phyloP scores from a whole-genome alignment of 2,113 vertebrate genomes.

The Saccopteryx leptura region DNA sequence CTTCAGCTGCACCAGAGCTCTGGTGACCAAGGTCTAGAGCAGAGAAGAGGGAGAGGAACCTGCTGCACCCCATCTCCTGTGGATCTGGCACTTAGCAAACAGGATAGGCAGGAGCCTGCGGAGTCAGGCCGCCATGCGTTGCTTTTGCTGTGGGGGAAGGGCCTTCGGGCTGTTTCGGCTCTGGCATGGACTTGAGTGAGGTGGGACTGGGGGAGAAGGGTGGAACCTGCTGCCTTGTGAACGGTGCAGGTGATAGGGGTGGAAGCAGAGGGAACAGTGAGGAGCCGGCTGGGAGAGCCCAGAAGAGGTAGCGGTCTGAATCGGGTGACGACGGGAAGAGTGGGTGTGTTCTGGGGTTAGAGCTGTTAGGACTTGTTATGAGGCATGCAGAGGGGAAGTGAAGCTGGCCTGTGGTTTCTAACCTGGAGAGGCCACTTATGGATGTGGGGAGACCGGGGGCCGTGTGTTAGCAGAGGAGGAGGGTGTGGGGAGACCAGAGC shows the following conservation, averaged over 20 bases:
- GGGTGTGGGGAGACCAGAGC: too few relatives aligned
- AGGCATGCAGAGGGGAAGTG: neutral
- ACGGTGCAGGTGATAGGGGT: neutral
- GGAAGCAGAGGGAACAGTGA: neutral
- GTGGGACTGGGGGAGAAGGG: neutral
- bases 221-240: neutral
- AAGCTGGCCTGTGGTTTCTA: neutral
- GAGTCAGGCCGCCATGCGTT: neutral
- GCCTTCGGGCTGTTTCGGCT: neutral
- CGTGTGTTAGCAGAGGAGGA: accelerated
- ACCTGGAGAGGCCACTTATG: neutral
- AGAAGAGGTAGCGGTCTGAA: neutral
- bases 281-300: neutral
- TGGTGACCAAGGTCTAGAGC: neutral
- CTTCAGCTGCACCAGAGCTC: accelerated
- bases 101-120: neutral
- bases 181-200: neutral
- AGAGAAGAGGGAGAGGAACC: too few relatives aligned
- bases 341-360: neutral
- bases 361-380: neutral
- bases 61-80: neutral
- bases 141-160: neutral
- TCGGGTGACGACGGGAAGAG: neutral
- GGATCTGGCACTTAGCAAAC: neutral
- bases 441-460: too few relatives aligned